Base-by-base conservation (phyloP, 2,797 vertebrate species). In the Tarsius wallacei region DNA sequence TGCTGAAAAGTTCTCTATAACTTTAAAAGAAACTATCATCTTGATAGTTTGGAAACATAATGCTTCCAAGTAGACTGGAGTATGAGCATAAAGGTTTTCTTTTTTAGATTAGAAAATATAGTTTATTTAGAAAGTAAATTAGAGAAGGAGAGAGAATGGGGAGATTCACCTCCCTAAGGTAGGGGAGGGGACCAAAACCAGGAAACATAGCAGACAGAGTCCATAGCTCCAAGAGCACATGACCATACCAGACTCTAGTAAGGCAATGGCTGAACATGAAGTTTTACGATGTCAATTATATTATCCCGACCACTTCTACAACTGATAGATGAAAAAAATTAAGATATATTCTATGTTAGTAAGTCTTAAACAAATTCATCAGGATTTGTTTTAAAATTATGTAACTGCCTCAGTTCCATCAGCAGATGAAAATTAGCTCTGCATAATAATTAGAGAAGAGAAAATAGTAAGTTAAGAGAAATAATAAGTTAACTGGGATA, bases 401-500 rank as follows among this genome's bases (percentile, higher is more conserved):
- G 8, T 51, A 87, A 94, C 33, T 85, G 3, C 10, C 10, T 81
- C 19, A 91, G 6, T 31, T 87, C 96, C 51, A 81, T 89, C 22
- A 70, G 33, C 47, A 7, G 68, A 91, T 7, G 47, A 51, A 92
- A 92, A 96, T 77, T 78, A 96, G 93, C 26, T 82, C 47, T 28
- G 64, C 28, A 77, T 66, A 87, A 77, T 66, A 87, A 83, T 13
- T 93, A 64, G 86, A 31, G 33, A 87, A 81, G 64, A 66, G 53
- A 71, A 59, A 87, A 57, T 66, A 87, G 13, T 42, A 95, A 88
- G n/a, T 86, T 66, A 74, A 73, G 33, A 59, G 13, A 33, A 68
- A 88, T 81, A 64, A 94, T 81, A 76, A 94, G 53, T 24, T 87
- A 76, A 2, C 9, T 93, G 57, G 28, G 14, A 90, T 92, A 94